phyloP scores from a whole-genome alignment of 1,140 invertebrate species.

The Lordiphosa mommai region DNA sequence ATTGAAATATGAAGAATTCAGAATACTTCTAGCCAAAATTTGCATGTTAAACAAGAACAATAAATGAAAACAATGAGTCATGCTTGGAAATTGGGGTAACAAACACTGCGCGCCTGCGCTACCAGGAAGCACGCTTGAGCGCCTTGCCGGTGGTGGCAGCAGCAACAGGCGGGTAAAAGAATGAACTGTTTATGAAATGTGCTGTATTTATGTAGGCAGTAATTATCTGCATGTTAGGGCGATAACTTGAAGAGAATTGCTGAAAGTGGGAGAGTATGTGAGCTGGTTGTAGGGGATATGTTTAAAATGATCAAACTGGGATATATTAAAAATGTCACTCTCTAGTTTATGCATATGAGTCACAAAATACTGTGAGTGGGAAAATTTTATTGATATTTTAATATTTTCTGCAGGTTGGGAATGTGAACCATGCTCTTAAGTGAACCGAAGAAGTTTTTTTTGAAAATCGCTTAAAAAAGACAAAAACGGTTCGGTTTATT shows the following conservation, averaged over 20 bases:
- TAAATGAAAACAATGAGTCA: constrained; percentile 44
- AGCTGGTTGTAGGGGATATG: too few species aligned
- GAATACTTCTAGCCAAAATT: constrained; percentile 26
- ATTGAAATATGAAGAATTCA: constrained; percentile 20
- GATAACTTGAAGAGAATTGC: constrained; percentile 30
- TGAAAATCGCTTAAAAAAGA: too few species aligned
- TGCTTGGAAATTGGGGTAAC: constrained; percentile 43
- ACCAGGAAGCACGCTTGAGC: constrained; percentile 63
- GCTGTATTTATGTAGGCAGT: constrained; percentile 48
- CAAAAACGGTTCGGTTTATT: too few species aligned
- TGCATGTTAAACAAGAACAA: constrained; percentile 34
- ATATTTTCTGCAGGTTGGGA: too few species aligned
- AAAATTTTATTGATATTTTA: too few species aligned
- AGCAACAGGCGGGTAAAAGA: constrained; percentile 21
- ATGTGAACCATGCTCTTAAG: too few species aligned
- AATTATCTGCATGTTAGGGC: constrained; percentile 58
- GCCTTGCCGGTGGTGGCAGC: constrained; percentile 16
- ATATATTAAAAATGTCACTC: too few species aligned
- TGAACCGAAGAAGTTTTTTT: too few species aligned
- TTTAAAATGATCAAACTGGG: too few species aligned
- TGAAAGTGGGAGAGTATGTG: constrained; percentile 21
- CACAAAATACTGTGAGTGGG: too few species aligned
- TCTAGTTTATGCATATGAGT: too few species aligned
- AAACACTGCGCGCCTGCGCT: constrained; percentile 23
- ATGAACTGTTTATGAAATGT: constrained; percentile 46